Evolutionary conservation across 2,888 invertebrate species (phyloP).

Genomic region (Hanleya hanleyi): DNA sequence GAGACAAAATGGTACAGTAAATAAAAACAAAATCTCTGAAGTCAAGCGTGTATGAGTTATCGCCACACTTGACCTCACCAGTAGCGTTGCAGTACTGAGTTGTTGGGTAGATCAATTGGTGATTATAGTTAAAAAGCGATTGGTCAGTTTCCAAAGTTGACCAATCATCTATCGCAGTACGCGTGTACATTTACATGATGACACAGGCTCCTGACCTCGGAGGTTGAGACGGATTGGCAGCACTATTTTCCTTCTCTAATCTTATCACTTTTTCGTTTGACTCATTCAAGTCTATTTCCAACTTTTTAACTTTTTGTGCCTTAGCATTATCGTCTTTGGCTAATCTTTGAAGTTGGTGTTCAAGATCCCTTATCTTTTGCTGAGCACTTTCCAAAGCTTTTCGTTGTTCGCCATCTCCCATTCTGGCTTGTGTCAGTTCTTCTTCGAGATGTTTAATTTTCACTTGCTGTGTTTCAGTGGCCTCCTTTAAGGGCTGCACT

Average conservation of each 20-base stretch:
- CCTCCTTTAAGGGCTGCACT: conserved; percentile 47
- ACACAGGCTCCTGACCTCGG: background rate
- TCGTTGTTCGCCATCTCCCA: conserved; percentile 34
- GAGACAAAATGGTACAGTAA: too few species aligned
- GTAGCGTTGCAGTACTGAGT: too few species aligned
- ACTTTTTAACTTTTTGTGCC: conserved; percentile 15
- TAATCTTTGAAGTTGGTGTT: background rate
- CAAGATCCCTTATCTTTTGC: background rate
- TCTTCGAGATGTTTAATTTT: conserved; percentile 44
- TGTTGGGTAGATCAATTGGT: too few species aligned
- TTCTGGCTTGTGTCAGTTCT: conserved; percentile 34
- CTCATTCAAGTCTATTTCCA: conserved; percentile 40
- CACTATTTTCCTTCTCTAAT: conserved; percentile 44
- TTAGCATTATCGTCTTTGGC: conserved; percentile 9
- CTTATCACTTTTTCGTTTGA: conserved; percentile 45
- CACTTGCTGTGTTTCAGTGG: conserved; percentile 40
- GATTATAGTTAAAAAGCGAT: too few species aligned
- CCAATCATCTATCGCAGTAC: too few species aligned
- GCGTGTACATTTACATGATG: background rate
- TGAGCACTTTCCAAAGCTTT: conserved; percentile 11
- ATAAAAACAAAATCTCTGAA: too few species aligned
- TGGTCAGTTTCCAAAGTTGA: too few species aligned
- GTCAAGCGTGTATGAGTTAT: too few species aligned
- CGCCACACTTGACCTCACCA: too few species aligned
- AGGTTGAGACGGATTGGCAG: background rate